These are phyloP conservation scores for Oithona nana DNA, from an alignment of 2,888 invertebrate species.

Conservation along the genomic window DNA sequence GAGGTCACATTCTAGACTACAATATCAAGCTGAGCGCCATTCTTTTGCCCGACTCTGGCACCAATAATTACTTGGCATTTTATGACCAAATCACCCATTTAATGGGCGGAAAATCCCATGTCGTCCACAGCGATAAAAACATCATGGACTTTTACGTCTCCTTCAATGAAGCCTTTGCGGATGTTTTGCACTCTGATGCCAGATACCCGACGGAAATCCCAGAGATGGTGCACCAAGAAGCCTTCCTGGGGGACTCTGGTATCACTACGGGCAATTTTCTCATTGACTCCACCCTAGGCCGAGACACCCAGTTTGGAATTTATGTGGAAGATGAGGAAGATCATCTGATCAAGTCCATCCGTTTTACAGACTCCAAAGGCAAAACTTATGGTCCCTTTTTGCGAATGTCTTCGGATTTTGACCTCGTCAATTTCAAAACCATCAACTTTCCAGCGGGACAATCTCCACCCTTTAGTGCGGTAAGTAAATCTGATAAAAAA, in stretches of 20 bases:
- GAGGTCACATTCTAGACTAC: neutral
- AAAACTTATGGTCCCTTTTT: slow-evolving; percentile 11
- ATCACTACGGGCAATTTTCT: slow-evolving; percentile 33
- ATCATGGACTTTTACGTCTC: neutral
- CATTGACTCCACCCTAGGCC: slow-evolving; percentile 33
- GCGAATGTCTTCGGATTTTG: slow-evolving; percentile 4
- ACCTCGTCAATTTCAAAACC: slow-evolving; percentile 16
- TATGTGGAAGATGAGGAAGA: slow-evolving; percentile 35
- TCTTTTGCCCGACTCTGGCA: neutral
- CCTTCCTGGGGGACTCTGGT: slow-evolving; percentile 29
- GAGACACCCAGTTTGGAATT: slow-evolving; percentile 29
- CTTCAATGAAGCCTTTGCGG: neutral
- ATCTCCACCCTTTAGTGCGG: slow-evolving; percentile 34
- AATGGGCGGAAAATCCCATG: slow-evolving; percentile 5
- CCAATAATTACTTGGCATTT: neutral
- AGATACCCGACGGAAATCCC: slow-evolving; percentile 21
- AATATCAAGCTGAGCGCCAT: neutral
- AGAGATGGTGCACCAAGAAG: slow-evolving; percentile 34
- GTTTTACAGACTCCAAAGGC: slow-evolving; percentile 2
- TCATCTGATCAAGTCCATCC: slow-evolving; percentile 26
- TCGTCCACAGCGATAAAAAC: slow-evolving; percentile 22
- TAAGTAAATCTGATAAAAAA: slow-evolving; percentile 23
- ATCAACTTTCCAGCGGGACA: slow-evolving; percentile 7
- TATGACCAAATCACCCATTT: slow-evolving; percentile 5
- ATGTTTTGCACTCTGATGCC: neutral